phyloP scores from a whole-genome alignment of 1,140 invertebrate genomes.

The Pogonomyrmex barbatus region DNA sequence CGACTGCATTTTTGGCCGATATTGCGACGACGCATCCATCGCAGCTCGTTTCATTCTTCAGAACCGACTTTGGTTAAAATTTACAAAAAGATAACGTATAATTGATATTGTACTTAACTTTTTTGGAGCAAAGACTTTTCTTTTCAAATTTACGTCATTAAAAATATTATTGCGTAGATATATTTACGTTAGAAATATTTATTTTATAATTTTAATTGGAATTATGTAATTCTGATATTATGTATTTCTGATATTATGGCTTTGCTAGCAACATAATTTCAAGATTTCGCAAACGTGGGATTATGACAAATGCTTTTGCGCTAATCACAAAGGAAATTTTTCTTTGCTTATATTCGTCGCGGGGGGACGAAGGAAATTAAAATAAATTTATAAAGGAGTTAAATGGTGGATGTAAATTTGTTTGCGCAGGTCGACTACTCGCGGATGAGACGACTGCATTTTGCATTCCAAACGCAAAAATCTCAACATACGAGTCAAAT shows the following conservation, averaged over 20 bases:
- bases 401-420: conserved; percentile 60
- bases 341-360: conserved; percentile 37
- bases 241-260: conserved; percentile 1
- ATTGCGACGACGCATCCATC: conserved; percentile 25
- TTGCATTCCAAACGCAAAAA: conserved; percentile 59
- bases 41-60: conserved; percentile 49
- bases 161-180: neutral
- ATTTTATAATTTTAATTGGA: conserved; percentile 7
- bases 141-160: neutral
- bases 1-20: neutral
- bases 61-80: neutral
- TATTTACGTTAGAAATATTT: conserved; percentile 18
- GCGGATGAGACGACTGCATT: conserved; percentile 55
- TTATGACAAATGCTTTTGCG: conserved; percentile 41
- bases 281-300: conserved; percentile 11
- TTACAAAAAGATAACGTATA: neutral
- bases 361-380: conserved; percentile 28
- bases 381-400: conserved; percentile 26
- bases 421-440: conserved; percentile 57
- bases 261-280: conserved; percentile 19
- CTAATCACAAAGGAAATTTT: conserved; percentile 5
- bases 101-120: neutral
- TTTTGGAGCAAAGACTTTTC: neutral
- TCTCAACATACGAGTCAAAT: conserved; percentile 43
- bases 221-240: neutral